Evolutionary conservation across 2,113 vertebrate species (phyloP), one percentile per base, ranked within the genome.

Genomic region (Epinephelus moara): DNA sequence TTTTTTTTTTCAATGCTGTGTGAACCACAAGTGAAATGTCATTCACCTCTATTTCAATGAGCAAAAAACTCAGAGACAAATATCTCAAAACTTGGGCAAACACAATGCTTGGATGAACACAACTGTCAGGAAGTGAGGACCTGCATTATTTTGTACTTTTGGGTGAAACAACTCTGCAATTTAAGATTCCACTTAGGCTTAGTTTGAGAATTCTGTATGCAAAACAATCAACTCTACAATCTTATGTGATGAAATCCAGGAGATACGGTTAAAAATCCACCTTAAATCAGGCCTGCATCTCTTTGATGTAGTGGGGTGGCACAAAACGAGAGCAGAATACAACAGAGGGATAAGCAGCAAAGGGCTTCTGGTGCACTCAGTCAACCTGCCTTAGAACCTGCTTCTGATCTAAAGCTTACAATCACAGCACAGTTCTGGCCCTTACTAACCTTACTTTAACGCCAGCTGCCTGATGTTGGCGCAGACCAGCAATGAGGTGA

Each of bases 301-400:
- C 80, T 88, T 80, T 69, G 45, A 88, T 72, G 73, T 57, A 10
- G 75, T 23, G 8, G 23, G n/a, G 33, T n/a, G 60, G 59, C 56
- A 23, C 12, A 50, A 49, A 18, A 82, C 15, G 7, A 50, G 70
- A 63, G 60, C 37, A 71, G 73, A 86, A 89, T 84, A 75, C 72
- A 80, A 40, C 70, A 62, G 23, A 23, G 59, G 78, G 68, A 91
- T 82, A 30, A 79, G 68, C 60, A 80, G 69, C 37, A 9, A 21
- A 67, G 30, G 73, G 60, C 37, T 57, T 60, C 67, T 64, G 60
- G 40, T 72, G 75, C 53, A 75, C 9, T 66, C 78, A 68, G 66
- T 63, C 74, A 49, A 64, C 75, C 72, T 86, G 70, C 55, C 63
- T 72, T 0, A 45, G 60, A 80, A 73, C n/a, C 72, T 21, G 66